Evolutionary conservation across 2,113 vertebrate species (phyloP).

Genomic region (Scortum barcoo): DNA sequence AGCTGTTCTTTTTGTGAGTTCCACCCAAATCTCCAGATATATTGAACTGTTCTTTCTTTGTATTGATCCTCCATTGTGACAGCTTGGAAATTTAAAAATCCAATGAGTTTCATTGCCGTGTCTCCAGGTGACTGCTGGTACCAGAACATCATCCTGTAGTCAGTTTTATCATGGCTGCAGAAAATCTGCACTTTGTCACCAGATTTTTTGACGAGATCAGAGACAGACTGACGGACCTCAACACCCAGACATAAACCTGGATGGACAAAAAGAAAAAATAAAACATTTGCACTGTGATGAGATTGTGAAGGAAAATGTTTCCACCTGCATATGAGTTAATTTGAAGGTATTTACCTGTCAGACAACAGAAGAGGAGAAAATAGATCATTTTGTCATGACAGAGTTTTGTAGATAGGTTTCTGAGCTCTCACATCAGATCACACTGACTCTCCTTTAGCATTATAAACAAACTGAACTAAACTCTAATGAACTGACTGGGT

Average conservation of each 20-base stretch:
- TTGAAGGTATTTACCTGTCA: too few relatives aligned
- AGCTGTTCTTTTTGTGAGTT: constrained; percentile 1
- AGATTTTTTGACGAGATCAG: constrained; percentile 28
- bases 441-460: background rate
- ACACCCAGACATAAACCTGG: too few relatives aligned
- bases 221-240: constrained; percentile 38
- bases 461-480: background rate
- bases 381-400: too few relatives aligned
- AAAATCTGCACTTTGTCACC: constrained; percentile 35
- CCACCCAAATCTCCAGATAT: constrained; percentile 34
- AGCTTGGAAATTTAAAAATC: background rate
- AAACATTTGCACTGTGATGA: too few relatives aligned
- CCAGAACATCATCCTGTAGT: constrained; percentile 62
- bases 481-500: background rate
- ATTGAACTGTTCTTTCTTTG: constrained; percentile 16
- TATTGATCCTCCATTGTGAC: constrained; percentile 1
- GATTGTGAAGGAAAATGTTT: too few relatives aligned
- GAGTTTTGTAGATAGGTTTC: background rate
- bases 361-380: too few relatives aligned
- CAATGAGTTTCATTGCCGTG: constrained; percentile 58
- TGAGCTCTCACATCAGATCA: background rate
- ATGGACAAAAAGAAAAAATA: too few relatives aligned
- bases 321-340: too few relatives aligned
- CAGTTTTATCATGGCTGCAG: constrained; percentile 55
- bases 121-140: constrained; percentile 54